Evolutionary conservation across 2,113 vertebrate genomes (phyloP), one percentile per base, ranked within the genome.

Genomic region (Chionodraco myersi): DNA sequence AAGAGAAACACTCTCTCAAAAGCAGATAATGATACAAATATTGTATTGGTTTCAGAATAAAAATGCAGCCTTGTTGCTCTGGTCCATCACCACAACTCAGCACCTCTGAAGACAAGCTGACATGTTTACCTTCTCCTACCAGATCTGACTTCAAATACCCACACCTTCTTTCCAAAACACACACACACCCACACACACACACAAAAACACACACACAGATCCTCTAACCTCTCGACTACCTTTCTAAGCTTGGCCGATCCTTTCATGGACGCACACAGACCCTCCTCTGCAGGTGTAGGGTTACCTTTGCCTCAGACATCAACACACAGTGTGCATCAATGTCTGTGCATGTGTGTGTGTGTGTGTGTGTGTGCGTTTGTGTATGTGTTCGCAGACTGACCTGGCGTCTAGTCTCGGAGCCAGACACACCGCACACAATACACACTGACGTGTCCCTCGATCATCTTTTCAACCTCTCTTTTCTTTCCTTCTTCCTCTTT

Each of bases 251-350:
- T 77, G 73, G 71, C 79, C 34, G 47, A 74, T 67, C 67, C 82
- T 89, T 85, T 90, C 82, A 91, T 86, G 69, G 70, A 82, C 53
- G 41, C 84, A 79, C 79, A 86, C 82, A 87, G 76, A 86, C 77
- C 72, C 88, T 88, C 83, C 83, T 86, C 79, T 89, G 80, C 88
- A 92, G 92, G 90, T 91, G 87, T 89, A 89, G 56, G 13, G 79
- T 92, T 92, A 87, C 90, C 66, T 78, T 74, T 53, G 26, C 82
- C 59, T 83, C 77, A 90, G 89, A 91, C 82, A 89, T 77, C 81
- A 78, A 83, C 82, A 80, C 69, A 67, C 30, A 77, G 65, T 41
- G 72, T 76, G 79, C 57, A 68, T 73, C 18, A 60, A 52, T 63
- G 68, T 77, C 66, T 79, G 59, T 70, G 72, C 2, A 1, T 61